Evolutionary conservation across 1,140 invertebrate genomes (phyloP), one percentile per base, ranked within the genome.

Genomic region (Cydia pomonella): DNA sequence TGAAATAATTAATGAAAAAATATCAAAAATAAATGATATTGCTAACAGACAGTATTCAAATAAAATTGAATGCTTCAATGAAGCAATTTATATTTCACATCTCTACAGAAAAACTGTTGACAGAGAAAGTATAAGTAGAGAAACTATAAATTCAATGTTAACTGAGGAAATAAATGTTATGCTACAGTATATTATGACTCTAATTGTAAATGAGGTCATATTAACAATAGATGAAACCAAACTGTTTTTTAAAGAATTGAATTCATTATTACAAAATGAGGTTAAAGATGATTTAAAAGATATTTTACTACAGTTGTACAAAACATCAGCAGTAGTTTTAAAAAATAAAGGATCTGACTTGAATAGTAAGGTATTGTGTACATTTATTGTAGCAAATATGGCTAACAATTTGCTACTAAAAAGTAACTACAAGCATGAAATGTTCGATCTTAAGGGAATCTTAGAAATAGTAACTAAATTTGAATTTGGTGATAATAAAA

Each of bases 21-120:
- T 87, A 6, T 47, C 71, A 18, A 85, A 79, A 29, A 77, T 91
- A 38, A 21, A 82, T 69, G 77, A 87, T 71, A 80, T 85, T 25
- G 76, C 79, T 53, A 79, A 73, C 23, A 85, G 84, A 64, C 81
- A 84, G 75, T 87, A 91, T 80, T 80, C 82, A 47, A 79, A 89
- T 73, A 88, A 89, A 74, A 72, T 59, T 53, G 80, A 84, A 59
- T 85, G 77, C 74, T 76, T 90, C 6, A 72, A 82, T 53, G 80
- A 91, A 77, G 84, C 82, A 18, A 76, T 86, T 44, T 91, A 82
- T 63, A 72, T 91, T 18, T 75, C 79, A 71, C 63, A 85, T 21
- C 50, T 86, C 1, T 78, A 74, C 25, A 80, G 21, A 16, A 83
- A 79, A 77, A 83, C 80, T 12, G 13, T 38, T 73, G 80, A 72